Evolutionary conservation across 2,797 vertebrate species (phyloP).

Genomic region (Centropyge bicolor): DNA sequence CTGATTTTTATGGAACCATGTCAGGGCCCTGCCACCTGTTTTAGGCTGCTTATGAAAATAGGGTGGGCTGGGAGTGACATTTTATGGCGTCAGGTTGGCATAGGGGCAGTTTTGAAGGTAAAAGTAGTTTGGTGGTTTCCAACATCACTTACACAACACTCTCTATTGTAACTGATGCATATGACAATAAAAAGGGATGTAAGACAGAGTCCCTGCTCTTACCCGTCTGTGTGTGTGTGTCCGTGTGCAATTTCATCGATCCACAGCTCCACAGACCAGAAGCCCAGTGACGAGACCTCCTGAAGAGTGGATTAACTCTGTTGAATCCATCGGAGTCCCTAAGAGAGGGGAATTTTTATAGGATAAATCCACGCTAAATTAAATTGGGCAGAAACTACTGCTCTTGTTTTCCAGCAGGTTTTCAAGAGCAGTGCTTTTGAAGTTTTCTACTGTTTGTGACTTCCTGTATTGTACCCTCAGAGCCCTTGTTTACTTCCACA

Average conservation of each 20-base stretch:
- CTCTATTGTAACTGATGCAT: slow-evolving; percentile 13
- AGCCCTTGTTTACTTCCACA: background rate
- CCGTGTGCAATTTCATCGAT: slow-evolving; percentile 64
- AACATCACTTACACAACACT: slow-evolving; percentile 24
- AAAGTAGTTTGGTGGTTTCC: slow-evolving; percentile 59
- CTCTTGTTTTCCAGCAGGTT: background rate
- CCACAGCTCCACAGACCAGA: slow-evolving; percentile 30
- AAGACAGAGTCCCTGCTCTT: slow-evolving; percentile 29
- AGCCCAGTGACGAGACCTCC: slow-evolving; percentile 27
- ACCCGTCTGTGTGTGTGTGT: slow-evolving; percentile 7
- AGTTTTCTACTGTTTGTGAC: background rate
- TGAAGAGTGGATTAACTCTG: slow-evolving; percentile 46
- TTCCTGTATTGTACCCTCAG: background rate
- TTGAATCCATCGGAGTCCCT: background rate
- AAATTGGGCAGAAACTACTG: slow-evolving; percentile 18
- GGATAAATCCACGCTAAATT: slow-evolving; percentile 24
- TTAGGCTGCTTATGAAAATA: slow-evolving; percentile 76
- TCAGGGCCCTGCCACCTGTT: slow-evolving; percentile 78
- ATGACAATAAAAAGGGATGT: slow-evolving; percentile 13
- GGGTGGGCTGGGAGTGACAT: slow-evolving; percentile 65
- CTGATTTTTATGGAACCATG: slow-evolving; percentile 79
- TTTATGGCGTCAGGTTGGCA: slow-evolving; percentile 76
- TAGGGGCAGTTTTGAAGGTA: slow-evolving; percentile 55
- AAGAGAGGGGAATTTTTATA: slow-evolving; percentile 19
- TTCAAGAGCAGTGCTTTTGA: background rate